Conservation (phyloP, 1,140 invertebrate genomes). For the Battus philenor region DNA sequence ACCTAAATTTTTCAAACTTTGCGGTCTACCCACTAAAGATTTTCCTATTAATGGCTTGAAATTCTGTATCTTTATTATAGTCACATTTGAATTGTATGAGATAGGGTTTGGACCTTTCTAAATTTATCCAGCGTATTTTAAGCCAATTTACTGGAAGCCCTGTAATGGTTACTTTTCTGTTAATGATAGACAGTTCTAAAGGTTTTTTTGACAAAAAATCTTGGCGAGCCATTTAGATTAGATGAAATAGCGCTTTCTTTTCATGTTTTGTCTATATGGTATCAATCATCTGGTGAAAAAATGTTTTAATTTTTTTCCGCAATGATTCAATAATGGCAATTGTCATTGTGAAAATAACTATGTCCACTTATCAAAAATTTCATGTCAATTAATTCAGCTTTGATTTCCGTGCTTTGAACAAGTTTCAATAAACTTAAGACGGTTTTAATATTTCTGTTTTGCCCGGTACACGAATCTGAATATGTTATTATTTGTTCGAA, state of each 20-base stretch:
- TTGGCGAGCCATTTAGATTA: constrained; percentile 1
- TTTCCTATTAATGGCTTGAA: background rate
- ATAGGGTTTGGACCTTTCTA: background rate
- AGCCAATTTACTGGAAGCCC: background rate
- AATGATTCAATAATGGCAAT: constrained; percentile 4
- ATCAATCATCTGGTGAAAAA: constrained; percentile 2
- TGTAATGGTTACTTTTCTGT: constrained; percentile 6
- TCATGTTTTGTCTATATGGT: constrained; percentile 1
- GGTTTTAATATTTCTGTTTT: constrained; percentile 7
- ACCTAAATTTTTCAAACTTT: background rate
- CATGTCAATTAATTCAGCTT: constrained; percentile 1
- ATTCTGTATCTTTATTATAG: background rate
- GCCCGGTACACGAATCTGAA: constrained; percentile 8
- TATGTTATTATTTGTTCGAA: constrained; percentile 8
- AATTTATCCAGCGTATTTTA: constrained; percentile 10
- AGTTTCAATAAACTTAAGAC: constrained; percentile 9
- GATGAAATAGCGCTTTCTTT: constrained; percentile 2
- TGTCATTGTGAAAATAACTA: background rate
- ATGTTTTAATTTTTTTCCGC: constrained; percentile 2
- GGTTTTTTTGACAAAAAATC: constrained; percentile 3
- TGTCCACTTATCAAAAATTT: constrained; percentile 4
- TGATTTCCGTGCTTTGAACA: constrained; percentile 5
- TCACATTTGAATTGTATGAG: constrained; percentile 7
- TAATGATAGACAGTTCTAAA: constrained; percentile 4
- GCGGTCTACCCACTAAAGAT: background rate